Conservation (phyloP, 1,140 invertebrate species). For the Asobara japonica region DNA sequence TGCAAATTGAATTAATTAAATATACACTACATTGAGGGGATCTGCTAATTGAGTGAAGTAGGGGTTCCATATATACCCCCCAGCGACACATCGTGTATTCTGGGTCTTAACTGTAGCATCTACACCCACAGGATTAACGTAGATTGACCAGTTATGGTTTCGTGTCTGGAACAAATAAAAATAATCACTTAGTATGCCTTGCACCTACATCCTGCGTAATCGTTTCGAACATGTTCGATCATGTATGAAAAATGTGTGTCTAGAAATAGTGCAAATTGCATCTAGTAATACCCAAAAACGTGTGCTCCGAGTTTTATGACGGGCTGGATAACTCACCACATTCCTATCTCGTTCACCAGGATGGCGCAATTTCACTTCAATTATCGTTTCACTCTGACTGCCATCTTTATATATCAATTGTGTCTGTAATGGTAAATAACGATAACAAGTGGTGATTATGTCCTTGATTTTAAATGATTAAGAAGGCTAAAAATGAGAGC, state of each 20-base stretch:
- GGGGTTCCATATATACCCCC: constrained; percentile 93
- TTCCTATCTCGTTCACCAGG: constrained; percentile 85
- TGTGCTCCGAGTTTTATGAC: too few relatives aligned
- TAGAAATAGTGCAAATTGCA: background rate
- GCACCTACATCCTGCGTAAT: background rate
- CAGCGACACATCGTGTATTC: constrained; percentile 85
- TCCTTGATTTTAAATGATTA: too few relatives aligned
- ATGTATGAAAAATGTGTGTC: too few relatives aligned
- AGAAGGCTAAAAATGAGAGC: too few relatives aligned
- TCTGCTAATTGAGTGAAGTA: constrained; percentile 90
- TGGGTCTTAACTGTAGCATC: constrained; percentile 86
- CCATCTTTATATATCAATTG: constrained; percentile 89
- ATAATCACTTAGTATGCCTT: background rate
- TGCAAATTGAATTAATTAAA: background rate
- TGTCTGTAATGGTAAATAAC: constrained; percentile 75
- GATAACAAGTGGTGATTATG: too few relatives aligned
- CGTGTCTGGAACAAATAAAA: constrained; percentile 70
- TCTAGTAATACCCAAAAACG: too few relatives aligned
- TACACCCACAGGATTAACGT: constrained; percentile 92
- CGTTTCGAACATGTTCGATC: too few relatives aligned
- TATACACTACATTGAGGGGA: constrained; percentile 80
- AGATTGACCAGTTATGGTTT: constrained; percentile 92
- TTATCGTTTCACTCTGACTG: constrained; percentile 85
- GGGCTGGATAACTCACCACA: constrained; percentile 69
- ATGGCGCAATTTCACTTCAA: constrained; percentile 88